phyloP scores from a whole-genome alignment of 2,888 invertebrate genomes.

The Isoperla grammatica region DNA sequence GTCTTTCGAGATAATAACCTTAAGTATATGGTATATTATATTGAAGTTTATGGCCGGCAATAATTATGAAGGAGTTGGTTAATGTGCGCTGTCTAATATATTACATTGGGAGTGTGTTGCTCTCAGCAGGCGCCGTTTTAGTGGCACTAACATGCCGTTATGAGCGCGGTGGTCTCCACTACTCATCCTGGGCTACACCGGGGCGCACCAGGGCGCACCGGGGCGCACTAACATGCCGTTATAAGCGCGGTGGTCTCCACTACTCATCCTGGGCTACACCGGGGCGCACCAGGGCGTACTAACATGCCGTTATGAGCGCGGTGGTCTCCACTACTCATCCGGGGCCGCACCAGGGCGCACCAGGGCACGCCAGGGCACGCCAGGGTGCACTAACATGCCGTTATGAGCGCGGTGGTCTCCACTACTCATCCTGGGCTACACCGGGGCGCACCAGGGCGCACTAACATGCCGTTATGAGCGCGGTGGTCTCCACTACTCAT shows the following conservation, averaged over 20 bases:
- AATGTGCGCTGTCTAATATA: not conserved
- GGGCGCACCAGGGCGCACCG: not conserved
- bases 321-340: not conserved
- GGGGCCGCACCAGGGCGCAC: not conserved
- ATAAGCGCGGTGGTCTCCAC: not conserved
- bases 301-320: not conserved
- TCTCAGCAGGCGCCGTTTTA: conserved; percentile 1
- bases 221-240: not conserved
- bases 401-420: not conserved
- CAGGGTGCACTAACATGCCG: not conserved
- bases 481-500: not conserved
- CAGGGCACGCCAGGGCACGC: not conserved
- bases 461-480: not conserved
- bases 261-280: too few relatives aligned
- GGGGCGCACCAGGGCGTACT: too few relatives aligned
- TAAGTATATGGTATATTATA: too few relatives aligned
- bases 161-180: not conserved
- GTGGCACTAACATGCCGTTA: not conserved
- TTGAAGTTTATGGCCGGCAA: conserved; percentile 10
- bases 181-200: not conserved
- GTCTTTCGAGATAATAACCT: too few relatives aligned
- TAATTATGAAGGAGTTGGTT: conserved; percentile 11
- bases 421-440: too few relatives aligned
- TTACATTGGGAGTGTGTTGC: conserved; percentile 1
- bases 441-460: too few relatives aligned